Conservation (phyloP, 1,140 invertebrate species). For the Sitophilus oryzae region DNA sequence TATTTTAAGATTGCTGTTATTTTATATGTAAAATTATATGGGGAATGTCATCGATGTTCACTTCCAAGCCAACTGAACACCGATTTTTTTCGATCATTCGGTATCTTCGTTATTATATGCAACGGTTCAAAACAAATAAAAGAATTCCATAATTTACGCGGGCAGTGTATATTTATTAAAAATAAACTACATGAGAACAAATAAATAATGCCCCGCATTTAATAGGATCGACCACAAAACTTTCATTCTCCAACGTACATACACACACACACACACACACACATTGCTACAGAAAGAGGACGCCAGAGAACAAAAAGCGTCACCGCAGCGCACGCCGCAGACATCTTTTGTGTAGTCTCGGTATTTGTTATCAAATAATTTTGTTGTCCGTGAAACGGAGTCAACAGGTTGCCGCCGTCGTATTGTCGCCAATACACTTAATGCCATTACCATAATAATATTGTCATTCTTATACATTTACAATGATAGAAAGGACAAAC, state of each 20-base stretch:
- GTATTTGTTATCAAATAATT: conserved; percentile 40
- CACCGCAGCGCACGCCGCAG: conserved; percentile 6
- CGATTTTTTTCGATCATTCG: too few species aligned
- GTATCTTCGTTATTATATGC: too few species aligned
- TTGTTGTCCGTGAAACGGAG: conserved; percentile 28
- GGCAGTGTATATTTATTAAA: background rate
- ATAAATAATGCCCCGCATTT: conserved; percentile 3
- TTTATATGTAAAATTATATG: too few species aligned
- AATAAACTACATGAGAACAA: background rate
- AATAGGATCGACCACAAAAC: background rate
- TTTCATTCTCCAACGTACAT: background rate
- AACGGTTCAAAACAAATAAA: too few species aligned
- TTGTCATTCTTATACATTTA: conserved; percentile 42
- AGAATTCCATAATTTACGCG: background rate
- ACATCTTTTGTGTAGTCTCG: conserved; percentile 32
- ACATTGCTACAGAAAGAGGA: too few species aligned
- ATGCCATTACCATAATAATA: conserved; percentile 45
- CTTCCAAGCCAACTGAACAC: too few species aligned
- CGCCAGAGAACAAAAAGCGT: conserved; percentile 10
- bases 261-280: too few species aligned
- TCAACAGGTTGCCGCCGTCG: conserved; percentile 38
- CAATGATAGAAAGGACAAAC: conserved; percentile 38
- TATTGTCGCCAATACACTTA: conserved; percentile 35
- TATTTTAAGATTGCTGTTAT: too few species aligned
- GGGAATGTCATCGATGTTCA: too few species aligned